Base-by-base conservation (phyloP, 2,888 invertebrate species). In the Drosophila barbarae region DNA sequence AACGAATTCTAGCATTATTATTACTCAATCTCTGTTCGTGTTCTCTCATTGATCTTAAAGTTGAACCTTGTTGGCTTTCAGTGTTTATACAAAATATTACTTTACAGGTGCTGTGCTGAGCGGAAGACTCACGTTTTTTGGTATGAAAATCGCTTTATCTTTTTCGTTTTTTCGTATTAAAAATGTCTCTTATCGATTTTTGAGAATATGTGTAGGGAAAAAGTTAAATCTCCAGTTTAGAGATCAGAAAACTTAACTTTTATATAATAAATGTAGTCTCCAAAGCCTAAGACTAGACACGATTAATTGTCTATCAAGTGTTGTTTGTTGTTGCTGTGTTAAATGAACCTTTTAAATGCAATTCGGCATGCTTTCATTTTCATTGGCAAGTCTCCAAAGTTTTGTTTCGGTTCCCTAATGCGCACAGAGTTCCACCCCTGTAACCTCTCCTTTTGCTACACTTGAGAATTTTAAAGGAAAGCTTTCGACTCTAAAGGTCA, bases 41-140 rank as follows among this genome's bases (percentile, higher is more conserved):
- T 50, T 50, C 53, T 39, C 42, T 56, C 36, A 55, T 50, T 44
- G 63, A 34, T 61, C 30, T 64, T 50, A 32, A 66, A 41, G 51
- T 56, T 21, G 44, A 59, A 57, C 44, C 44, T 58, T 38, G 26
- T 39, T 58, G 46, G 28, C 8, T 21, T 21, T 32, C 6, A 39
- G 59, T 58, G 46, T 58, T 60, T 60, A 60, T 78, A 78, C 65
- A 78, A 72, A 81, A 77, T 59, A 59, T 52, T 38, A 61, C 61
- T 52, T 66, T 76, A 63, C 73, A 63, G 65, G 72, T 69, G 69
- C 63, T 77, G 58, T 53, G 69, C 74, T 77, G 58, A 69, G 69
- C 79, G 78, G 77, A 78, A 78, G 77, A 78, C 77, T 79, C 82
- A 35, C 71, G 70, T 72, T 74, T 56, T 54, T 50, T 59, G 47